Conservation (phyloP, 30 jellyfish, hydroid and myxozoan genomes). For the Catostylus mosaicus region DNA sequence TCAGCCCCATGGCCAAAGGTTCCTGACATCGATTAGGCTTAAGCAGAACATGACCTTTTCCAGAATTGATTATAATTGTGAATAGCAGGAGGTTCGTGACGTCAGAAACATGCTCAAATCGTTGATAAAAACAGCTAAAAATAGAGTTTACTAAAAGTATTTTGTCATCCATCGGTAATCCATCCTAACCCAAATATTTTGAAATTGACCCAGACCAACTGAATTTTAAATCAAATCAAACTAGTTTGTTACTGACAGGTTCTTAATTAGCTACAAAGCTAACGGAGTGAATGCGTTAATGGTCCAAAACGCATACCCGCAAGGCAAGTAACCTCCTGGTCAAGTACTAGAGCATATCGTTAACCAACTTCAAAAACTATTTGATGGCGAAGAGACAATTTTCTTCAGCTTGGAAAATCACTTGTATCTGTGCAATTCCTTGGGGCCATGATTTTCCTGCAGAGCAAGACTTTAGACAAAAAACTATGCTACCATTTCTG, state of each 20-base stretch:
- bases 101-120: conserved; percentile 22
- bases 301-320: conserved; percentile 20
- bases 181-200: conserved; percentile 24
- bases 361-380: conserved; percentile 18
- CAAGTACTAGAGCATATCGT: conserved; percentile 16
- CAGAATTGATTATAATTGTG: background rate
- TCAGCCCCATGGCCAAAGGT: background rate
- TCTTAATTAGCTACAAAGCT: conserved; percentile 29
- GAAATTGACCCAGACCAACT: background rate
- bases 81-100: conserved; percentile 30
- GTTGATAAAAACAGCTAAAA: conserved; percentile 9
- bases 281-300: conserved; percentile 20
- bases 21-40: background rate
- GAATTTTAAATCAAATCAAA: background rate
- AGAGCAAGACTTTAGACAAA: conserved; percentile 11
- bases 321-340: conserved; percentile 7
- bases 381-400: conserved; percentile 14
- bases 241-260: conserved; percentile 2
- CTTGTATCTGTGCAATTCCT: background rate
- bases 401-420: conserved; percentile 13
- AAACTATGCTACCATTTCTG: conserved; percentile 23
- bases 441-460: background rate
- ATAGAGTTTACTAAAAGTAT: conserved; percentile 7
- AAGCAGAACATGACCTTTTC: background rate
- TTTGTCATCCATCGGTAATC: conserved; percentile 28